These are phyloP conservation scores for Dicyrtoma fusca DNA, from an alignment of 2,888 invertebrate genomes.

Conservation along the genomic window DNA sequence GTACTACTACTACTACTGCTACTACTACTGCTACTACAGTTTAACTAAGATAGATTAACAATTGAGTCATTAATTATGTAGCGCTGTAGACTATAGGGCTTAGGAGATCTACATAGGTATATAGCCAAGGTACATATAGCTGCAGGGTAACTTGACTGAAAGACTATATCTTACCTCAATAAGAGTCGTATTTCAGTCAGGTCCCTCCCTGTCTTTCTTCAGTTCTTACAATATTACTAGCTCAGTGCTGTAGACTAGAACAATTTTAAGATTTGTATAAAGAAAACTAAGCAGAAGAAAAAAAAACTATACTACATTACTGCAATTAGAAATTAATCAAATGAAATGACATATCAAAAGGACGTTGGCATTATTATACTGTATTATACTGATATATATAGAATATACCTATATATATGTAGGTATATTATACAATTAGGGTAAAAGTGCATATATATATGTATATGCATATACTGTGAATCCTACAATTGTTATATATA, in stretches of 20 bases:
- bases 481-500: slow-evolving; percentile 9
- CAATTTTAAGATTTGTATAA: background rate
- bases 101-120: background rate
- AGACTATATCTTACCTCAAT: too few relatives aligned
- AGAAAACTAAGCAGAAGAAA: background rate
- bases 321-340: slow-evolving; percentile 15
- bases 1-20: too few relatives aligned
- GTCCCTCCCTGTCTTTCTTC: too few relatives aligned
- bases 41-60: too few relatives aligned
- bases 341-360: slow-evolving; percentile 37
- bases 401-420: background rate
- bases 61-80: too few relatives aligned
- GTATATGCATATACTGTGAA: slow-evolving; percentile 5
- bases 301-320: background rate
- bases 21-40: too few relatives aligned
- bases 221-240: too few relatives aligned
- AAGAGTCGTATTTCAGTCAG: too few relatives aligned
- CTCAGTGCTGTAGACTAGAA: too few relatives aligned
- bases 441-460: background rate
- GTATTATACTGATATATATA: slow-evolving; percentile 14
- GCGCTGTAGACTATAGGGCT: background rate
- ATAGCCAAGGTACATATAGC: background rate
- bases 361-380: slow-evolving; percentile 28
- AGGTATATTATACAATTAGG: slow-evolving; percentile 1
- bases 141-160: too few relatives aligned